phyloP scores from a whole-genome alignment of 2,888 invertebrate genomes.

The Mesorhabditis spiculigera region DNA sequence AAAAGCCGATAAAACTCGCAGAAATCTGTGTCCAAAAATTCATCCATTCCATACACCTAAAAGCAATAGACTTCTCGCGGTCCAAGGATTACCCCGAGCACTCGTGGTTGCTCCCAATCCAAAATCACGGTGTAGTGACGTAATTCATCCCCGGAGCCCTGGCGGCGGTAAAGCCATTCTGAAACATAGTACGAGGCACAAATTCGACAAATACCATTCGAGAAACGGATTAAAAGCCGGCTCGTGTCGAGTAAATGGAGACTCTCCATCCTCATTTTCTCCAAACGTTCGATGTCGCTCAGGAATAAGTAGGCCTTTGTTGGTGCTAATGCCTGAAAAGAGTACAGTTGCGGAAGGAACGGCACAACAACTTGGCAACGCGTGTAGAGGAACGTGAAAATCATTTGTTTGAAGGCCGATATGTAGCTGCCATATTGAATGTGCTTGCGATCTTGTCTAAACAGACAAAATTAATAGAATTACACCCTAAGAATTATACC shows the following conservation, averaged over 20 bases:
- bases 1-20: neutral
- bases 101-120: neutral
- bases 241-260: neutral
- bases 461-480: neutral
- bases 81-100: neutral
- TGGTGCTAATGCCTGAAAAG: neutral
- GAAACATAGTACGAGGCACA: neutral
- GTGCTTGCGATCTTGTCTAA: neutral
- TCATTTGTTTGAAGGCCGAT: neutral
- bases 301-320: neutral
- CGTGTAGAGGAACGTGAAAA: slow-evolving; percentile 1
- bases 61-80: too few species aligned
- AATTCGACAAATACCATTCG: neutral
- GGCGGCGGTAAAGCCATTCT: neutral
- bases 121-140: neutral
- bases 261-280: neutral
- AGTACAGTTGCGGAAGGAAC: neutral
- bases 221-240: neutral
- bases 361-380: neutral
- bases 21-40: neutral
- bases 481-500: neutral
- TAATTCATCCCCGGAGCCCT: neutral
- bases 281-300: neutral
- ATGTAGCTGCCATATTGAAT: neutral
- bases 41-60: neutral